These are phyloP conservation scores for Diuraphis noxia DNA, from an alignment of 1,140 invertebrate species.

Conservation along the genomic window DNA sequence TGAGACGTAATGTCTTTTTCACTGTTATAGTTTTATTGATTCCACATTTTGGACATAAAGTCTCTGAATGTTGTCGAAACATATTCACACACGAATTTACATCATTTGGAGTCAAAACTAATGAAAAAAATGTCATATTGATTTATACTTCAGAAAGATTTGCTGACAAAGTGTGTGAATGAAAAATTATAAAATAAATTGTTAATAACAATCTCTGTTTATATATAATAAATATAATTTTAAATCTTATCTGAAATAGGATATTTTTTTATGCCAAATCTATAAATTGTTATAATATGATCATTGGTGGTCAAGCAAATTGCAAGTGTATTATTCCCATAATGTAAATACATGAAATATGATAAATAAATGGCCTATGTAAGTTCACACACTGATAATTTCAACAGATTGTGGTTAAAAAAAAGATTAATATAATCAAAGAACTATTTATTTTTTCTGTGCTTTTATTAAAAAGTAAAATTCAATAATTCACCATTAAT, in stretches of 20 bases:
- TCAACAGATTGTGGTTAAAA: background rate
- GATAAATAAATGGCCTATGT: background rate
- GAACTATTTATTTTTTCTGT: background rate
- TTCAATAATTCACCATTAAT: too few species aligned
- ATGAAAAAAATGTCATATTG: conserved; percentile 3
- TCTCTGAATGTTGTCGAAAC: background rate
- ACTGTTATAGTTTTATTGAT: conserved; percentile 1
- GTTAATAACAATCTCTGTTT: background rate
- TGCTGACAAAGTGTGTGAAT: background rate
- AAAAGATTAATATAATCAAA: background rate
- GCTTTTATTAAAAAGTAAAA: background rate
- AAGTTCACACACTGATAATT: background rate
- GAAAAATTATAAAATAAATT: background rate
- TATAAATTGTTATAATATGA: background rate
- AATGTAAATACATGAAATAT: background rate
- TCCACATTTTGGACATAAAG: conserved; percentile 37
- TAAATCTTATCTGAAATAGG: background rate
- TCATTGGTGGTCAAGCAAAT: too few species aligned
- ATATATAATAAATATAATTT: background rate
- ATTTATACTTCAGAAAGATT: background rate
- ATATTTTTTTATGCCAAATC: background rate
- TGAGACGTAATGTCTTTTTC: background rate
- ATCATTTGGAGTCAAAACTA: conserved; percentile 22
- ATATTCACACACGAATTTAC: background rate
- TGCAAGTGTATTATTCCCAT: background rate